Evolutionary conservation across 2,113 vertebrate genomes (phyloP).

Genomic region (Zootoca vivipara): DNA sequence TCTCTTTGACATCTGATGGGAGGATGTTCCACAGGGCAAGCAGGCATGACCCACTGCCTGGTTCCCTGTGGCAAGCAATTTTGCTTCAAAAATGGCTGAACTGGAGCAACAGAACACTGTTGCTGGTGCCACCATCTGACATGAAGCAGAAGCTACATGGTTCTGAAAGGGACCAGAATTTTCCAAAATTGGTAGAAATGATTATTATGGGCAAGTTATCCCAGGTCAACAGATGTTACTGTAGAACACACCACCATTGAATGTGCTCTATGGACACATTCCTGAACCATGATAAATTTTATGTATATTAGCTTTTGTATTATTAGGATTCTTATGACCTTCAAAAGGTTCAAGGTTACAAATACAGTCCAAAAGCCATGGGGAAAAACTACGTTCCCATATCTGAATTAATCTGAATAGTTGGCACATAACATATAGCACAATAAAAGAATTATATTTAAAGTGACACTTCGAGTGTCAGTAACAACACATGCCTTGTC

Average conservation of each 20-base stretch:
- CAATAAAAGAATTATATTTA: background rate
- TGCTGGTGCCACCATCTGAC: background rate
- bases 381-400: background rate
- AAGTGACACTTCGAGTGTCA: background rate
- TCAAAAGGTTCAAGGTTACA: background rate
- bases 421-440: background rate
- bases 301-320: background rate
- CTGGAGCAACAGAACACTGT: background rate
- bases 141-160: background rate
- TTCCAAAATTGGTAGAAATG: background rate
- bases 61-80: too few relatives aligned
- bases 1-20: too few relatives aligned
- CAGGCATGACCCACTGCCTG: too few relatives aligned
- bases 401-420: background rate
- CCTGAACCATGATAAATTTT: background rate
- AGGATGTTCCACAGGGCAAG: too few relatives aligned
- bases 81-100: background rate
- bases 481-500: constrained; percentile 83
- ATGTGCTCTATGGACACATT: background rate
- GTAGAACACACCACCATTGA: too few relatives aligned
- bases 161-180: background rate
- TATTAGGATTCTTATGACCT: background rate
- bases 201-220: background rate
- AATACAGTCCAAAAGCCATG: background rate
- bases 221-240: background rate